Base-by-base conservation (phyloP, 30 jellyfish, hydroid and myxozoan species). In the Clytia hemisphaerica region DNA sequence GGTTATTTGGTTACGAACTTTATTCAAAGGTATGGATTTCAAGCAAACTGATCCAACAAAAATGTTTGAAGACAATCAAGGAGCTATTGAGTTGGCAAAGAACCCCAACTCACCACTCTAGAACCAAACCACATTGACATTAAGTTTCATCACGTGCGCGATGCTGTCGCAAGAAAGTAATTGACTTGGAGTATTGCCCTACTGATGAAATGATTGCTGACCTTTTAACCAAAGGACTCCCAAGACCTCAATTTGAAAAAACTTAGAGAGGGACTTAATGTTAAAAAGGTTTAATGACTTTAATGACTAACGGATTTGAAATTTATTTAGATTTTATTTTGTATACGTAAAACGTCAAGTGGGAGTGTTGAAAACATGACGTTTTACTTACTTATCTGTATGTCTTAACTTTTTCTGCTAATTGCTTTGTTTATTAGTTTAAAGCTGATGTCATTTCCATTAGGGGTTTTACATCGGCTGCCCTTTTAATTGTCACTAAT, bases 161-260 rank as follows among this genome's bases (percentile, higher is more conserved):
- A 71, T 9, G 44, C 14, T 6, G 21, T 15, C 15, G 80, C 46
- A 33, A 68, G 25, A 28, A 32, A 31, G 74, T 45, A 27, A 68
- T 68, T 15, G 73, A 25, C 22, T 71, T 68, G 30, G 44, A 7
- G 6, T 68, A 68, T 32, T 68, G 80, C 45, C 77, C 69, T 3
- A 68, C 73, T 5, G 66, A 44, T 9, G 73, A 68, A 22, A 68
- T 68, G 80, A 47, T 68, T 27, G 80, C 80, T 6, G 83, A 71
- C 45, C 35, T 71, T 14, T 42, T 71, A 51, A 71, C 83, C 15
- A 71, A 71, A 37, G 73, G 58, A 30, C 45, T 71, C 26, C 73
- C 74, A 16, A 71, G 22, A 35, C 6, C 72, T 49, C 25, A 30
- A 68, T 71, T 47, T 36, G 73, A 54, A 22, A 54, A 51, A 19